phyloP scores from a whole-genome alignment of 2,113 vertebrate genomes.

The Tringa solitaria region DNA sequence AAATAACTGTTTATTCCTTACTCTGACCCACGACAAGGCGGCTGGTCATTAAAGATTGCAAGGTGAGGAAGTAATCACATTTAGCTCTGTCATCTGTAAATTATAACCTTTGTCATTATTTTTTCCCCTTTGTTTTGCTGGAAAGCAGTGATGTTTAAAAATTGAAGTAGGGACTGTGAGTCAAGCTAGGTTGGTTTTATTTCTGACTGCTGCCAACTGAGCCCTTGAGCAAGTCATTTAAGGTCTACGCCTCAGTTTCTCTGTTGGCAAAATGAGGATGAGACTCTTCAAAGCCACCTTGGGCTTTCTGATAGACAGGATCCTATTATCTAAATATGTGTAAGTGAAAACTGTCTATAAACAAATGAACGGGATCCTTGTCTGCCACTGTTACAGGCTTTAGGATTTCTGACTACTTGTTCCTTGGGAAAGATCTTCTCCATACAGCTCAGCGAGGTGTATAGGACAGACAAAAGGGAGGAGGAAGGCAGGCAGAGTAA shows the following conservation, averaged over 20 bases:
- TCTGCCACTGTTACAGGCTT: neutral
- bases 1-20: neutral
- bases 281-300: neutral
- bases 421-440: neutral
- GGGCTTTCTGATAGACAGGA: neutral
- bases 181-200: neutral
- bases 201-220: neutral
- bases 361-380: neutral
- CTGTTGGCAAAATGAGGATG: neutral
- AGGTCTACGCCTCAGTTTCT: neutral
- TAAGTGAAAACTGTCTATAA: neutral
- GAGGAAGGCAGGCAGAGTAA: neutral
- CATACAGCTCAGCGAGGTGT: neutral
- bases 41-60: neutral
- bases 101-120: neutral
- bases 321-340: neutral
- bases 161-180: neutral
- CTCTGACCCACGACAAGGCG: neutral
- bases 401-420: neutral
- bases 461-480: neutral
- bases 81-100: neutral
- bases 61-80: neutral
- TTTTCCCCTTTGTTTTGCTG: neutral
- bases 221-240: neutral
- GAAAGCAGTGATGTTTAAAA: neutral